Conservation (phyloP, 2,113 vertebrate species). For the Physeter macrocephalus region DNA sequence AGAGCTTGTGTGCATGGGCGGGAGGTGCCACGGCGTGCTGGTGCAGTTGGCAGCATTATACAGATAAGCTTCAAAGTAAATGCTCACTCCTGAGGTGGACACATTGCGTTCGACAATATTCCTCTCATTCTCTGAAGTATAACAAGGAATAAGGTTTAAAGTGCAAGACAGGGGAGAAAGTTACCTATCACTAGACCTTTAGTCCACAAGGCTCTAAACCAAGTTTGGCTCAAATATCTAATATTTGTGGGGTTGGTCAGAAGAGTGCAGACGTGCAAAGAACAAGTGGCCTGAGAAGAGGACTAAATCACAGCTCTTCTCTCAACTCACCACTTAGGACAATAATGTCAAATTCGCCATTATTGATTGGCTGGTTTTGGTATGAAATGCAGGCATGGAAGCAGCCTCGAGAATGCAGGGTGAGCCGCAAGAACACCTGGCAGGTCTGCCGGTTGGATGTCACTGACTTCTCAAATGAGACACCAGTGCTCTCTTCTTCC, state of each 20-base stretch:
- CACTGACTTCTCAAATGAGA: slow-evolving; percentile 90
- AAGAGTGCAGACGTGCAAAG: neutral
- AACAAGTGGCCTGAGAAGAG: neutral
- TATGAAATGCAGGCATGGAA: slow-evolving; percentile 94
- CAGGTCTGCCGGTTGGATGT: slow-evolving; percentile 89
- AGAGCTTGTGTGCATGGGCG: slow-evolving; percentile 85
- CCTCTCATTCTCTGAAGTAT: slow-evolving; percentile 91
- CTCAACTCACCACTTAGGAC: slow-evolving; percentile 93
- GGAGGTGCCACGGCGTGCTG: slow-evolving; percentile 90
- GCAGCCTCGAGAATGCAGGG: slow-evolving; percentile 90
- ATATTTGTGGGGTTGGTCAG: neutral
- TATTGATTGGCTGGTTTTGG: slow-evolving; percentile 94
- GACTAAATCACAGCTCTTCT: neutral
- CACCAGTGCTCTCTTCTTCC: slow-evolving; percentile 88
- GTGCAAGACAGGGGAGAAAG: neutral
- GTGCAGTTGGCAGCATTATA: slow-evolving; percentile 91
- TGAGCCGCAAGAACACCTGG: slow-evolving; percentile 92
- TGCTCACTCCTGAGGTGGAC: slow-evolving; percentile 94
- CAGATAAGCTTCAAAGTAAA: slow-evolving; percentile 98
- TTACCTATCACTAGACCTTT: neutral
- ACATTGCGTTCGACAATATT: slow-evolving; percentile 96
- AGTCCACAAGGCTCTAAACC: neutral
- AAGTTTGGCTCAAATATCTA: neutral
- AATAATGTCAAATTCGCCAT: slow-evolving; percentile 98
- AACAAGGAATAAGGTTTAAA: neutral